A percentile compares a stretch with the other conserved stretches of the same genome.
These are phyloP conservation scores for Siphonodentalium dalli DNA, from an alignment of 2,888 invertebrate genomes.

Conservation along the genomic window DNA sequence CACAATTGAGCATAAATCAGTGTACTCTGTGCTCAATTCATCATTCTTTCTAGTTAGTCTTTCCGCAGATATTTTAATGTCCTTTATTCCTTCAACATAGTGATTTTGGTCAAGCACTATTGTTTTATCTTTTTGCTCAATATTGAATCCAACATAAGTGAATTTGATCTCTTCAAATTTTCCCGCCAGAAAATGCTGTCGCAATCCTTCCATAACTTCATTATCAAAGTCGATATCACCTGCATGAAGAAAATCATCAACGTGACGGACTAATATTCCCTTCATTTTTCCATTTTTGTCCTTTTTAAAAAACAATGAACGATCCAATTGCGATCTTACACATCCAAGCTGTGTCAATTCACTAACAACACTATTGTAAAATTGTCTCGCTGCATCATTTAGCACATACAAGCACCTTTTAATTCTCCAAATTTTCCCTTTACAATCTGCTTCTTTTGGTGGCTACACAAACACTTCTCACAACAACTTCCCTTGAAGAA, in stretches of 20 bases:
- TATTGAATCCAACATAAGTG: slow-evolving; percentile 27
- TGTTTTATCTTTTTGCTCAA: slow-evolving; percentile 8
- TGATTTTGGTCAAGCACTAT: slow-evolving; percentile 15
- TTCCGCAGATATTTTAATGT: neutral
- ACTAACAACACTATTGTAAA: slow-evolving; percentile 29
- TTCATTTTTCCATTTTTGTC: slow-evolving; percentile 11
- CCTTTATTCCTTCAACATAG: slow-evolving; percentile 1
- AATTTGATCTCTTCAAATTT: slow-evolving; percentile 25
- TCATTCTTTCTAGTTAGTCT: neutral
- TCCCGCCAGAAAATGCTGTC: slow-evolving; percentile 25
- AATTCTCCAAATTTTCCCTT: slow-evolving; percentile 28
- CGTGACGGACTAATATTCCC: slow-evolving; percentile 31
- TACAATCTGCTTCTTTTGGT: slow-evolving; percentile 20
- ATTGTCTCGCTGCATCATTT: slow-evolving; percentile 32
- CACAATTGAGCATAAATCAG: too few relatives aligned
- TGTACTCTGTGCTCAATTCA: neutral
- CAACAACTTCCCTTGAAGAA: slow-evolving; percentile 30
- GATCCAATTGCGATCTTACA: slow-evolving; percentile 27
- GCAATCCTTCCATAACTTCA: slow-evolving; percentile 13
- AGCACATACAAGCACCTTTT: slow-evolving; percentile 32
- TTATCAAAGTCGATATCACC: slow-evolving; percentile 25
- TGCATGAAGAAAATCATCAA: slow-evolving; percentile 37
- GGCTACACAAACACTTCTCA: slow-evolving; percentile 27
- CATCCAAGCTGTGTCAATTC: slow-evolving; percentile 24
- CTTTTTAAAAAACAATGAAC: slow-evolving; percentile 28